A percentile compares a stretch with the other conserved stretches of the same genome.
These are phyloP conservation scores for Chloroceryle amazona DNA, from an alignment of 2,797 vertebrate genomes.

Conservation along the genomic window DNA sequence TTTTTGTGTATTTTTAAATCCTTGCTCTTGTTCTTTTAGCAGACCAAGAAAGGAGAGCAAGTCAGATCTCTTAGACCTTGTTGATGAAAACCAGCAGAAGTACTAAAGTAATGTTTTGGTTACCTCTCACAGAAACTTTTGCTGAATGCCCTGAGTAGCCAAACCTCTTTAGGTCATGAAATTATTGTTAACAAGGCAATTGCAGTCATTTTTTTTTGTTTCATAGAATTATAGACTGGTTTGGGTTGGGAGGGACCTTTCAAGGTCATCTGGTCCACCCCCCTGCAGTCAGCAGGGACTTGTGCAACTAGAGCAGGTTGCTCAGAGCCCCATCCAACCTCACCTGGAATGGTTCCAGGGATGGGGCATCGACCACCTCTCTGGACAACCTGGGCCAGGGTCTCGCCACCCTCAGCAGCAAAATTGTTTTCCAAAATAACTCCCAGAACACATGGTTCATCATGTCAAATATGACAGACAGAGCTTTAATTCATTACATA, in stretches of 20 bases:
- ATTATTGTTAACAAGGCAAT: neutral
- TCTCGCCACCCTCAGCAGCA: neutral
- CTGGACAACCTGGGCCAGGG: neutral
- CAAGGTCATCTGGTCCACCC: neutral
- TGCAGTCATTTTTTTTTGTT: neutral
- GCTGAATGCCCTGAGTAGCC: neutral
- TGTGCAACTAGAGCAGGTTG: neutral
- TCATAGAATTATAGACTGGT: neutral
- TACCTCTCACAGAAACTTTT: neutral
- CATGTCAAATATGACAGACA: neutral
- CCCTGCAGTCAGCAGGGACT: neutral
- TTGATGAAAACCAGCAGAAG: neutral
- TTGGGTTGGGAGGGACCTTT: neutral
- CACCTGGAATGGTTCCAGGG: neutral
- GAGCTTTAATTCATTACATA: neutral
- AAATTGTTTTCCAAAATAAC: neutral
- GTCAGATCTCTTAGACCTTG: neutral
- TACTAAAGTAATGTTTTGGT: neutral
- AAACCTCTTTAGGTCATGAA: neutral
- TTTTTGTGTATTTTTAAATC: neutral
- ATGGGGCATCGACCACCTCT: neutral
- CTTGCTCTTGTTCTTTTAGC: neutral
- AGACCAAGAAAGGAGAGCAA: neutral
- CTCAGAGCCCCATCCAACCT: rapidly evolving
- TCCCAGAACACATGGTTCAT: neutral